These are phyloP conservation scores for Caenorhabditis angaria DNA, from an alignment of 2,888 invertebrate species.

Conservation along the genomic window DNA sequence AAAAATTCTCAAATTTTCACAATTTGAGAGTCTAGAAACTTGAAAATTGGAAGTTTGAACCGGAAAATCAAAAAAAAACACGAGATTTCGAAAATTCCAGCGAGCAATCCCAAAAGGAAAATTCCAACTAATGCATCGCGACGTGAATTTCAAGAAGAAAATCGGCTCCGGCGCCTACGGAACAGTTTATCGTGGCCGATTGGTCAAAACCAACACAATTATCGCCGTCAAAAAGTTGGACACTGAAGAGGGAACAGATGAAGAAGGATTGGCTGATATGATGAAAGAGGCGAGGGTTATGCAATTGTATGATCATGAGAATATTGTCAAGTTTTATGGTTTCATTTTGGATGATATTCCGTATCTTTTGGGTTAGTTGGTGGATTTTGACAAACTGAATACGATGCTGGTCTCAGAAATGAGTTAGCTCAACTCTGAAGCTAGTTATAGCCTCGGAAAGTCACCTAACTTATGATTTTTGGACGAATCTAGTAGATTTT, in stretches of 20 bases:
- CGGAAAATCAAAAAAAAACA: no score
- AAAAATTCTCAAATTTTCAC: no score
- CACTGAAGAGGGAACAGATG: constrained; percentile 48
- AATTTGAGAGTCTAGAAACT: no score
- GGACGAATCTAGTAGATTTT: no score
- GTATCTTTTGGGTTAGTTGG: no score
- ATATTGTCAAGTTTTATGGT: constrained; percentile 66
- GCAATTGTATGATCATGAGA: constrained; percentile 64
- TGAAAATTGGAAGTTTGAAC: no score
- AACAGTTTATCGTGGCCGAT: constrained; percentile 59
- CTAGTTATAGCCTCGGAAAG: no score
- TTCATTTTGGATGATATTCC: constrained; percentile 62
- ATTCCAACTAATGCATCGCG: constrained; percentile 57
- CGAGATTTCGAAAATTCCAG: no score
- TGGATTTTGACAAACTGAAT: no score
- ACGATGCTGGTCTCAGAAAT: no score
- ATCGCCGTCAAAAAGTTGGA: constrained; percentile 51
- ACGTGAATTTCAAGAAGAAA: constrained; percentile 60
- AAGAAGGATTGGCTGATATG: constrained; percentile 61
- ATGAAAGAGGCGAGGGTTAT: constrained; percentile 68
- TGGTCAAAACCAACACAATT: constrained; percentile 38
- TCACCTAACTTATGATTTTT: no score
- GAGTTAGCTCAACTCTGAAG: no score
- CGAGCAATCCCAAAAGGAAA: constrained; percentile 57
- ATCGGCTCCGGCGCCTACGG: constrained; percentile 64